These are phyloP conservation scores for Muscidifurax raptorellus DNA, from an alignment of 1,140 invertebrate species.

Conservation along the genomic window DNA sequence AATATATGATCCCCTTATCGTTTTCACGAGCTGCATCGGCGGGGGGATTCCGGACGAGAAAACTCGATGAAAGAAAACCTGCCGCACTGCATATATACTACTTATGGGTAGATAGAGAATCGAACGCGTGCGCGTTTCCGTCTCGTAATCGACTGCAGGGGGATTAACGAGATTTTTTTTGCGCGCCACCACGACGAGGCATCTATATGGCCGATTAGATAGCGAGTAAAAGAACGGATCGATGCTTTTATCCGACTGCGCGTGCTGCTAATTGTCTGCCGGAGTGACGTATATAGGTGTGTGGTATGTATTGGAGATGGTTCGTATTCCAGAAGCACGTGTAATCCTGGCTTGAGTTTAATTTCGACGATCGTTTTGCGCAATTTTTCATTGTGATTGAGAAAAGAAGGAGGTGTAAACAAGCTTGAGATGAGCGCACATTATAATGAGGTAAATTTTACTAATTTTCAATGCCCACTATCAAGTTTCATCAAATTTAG, in stretches of 20 bases:
- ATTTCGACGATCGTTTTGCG: too few relatives aligned
- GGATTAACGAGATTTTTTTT: slow-evolving; percentile 38
- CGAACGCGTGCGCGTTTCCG: background rate
- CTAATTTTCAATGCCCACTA: too few relatives aligned
- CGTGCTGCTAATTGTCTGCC: background rate
- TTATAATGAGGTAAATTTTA: too few relatives aligned
- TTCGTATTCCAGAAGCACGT: background rate
- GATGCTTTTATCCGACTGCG: slow-evolving; percentile 6
- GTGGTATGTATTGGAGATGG: background rate
- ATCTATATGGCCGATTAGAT: slow-evolving; percentile 26
- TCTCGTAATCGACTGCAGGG: slow-evolving; percentile 6
- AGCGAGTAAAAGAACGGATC: background rate
- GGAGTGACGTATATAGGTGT: background rate
- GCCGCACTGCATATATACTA: background rate
- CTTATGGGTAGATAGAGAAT: background rate
- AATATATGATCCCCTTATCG: background rate
- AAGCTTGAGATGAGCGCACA: too few relatives aligned
- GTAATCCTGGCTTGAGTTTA: too few relatives aligned
- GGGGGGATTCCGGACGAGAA: background rate
- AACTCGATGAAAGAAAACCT: background rate
- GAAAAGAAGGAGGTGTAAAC: too few relatives aligned
- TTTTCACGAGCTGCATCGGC: background rate
- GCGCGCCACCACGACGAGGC: background rate
- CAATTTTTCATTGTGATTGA: too few relatives aligned
- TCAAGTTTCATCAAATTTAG: too few relatives aligned